Evolutionary conservation across 2,113 vertebrate species (phyloP).

Genomic region (Pseudorasbora parva): DNA sequence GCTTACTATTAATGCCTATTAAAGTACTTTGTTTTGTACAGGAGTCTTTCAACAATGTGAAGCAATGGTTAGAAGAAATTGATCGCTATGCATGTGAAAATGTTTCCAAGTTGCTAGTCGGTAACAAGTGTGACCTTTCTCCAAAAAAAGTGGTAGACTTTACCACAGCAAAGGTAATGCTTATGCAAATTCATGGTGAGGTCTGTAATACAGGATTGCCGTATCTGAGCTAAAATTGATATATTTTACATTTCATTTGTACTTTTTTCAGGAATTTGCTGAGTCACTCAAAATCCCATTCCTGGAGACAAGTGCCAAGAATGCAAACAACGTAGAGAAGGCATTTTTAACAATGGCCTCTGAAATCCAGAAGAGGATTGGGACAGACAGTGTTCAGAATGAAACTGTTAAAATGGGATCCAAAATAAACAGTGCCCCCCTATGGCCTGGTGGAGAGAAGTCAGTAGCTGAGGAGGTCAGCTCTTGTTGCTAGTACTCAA

Average conservation of each 20-base stretch:
- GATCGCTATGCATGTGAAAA: constrained; percentile 97
- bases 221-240: neutral
- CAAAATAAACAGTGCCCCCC: constrained; percentile 86
- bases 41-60: constrained; percentile 97
- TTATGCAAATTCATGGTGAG: neutral
- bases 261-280: constrained; percentile 86
- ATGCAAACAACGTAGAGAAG: constrained; percentile 93
- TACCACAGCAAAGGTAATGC: constrained; percentile 89
- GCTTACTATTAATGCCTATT: neutral
- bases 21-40: constrained; percentile 59
- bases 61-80: constrained; percentile 97
- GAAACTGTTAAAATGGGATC: constrained; percentile 74
- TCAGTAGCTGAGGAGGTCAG: constrained; percentile 59
- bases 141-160: constrained; percentile 96
- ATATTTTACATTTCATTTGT: neutral
- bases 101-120: constrained; percentile 96
- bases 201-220: neutral
- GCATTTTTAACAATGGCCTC: constrained; percentile 98
- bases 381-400: constrained; percentile 72
- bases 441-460: constrained; percentile 78
- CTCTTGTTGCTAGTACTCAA: constrained; percentile 70
- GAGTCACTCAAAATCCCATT: constrained; percentile 91
- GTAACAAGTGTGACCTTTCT: constrained; percentile 93
- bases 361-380: constrained; percentile 94
- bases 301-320: constrained; percentile 97